Percentiles rank a stretch among this genome's conserved stretches.
These are phyloP conservation scores for Chelonoidis abingdonii DNA, from an alignment of 2,113 vertebrate genomes.

Conservation along the genomic window DNA sequence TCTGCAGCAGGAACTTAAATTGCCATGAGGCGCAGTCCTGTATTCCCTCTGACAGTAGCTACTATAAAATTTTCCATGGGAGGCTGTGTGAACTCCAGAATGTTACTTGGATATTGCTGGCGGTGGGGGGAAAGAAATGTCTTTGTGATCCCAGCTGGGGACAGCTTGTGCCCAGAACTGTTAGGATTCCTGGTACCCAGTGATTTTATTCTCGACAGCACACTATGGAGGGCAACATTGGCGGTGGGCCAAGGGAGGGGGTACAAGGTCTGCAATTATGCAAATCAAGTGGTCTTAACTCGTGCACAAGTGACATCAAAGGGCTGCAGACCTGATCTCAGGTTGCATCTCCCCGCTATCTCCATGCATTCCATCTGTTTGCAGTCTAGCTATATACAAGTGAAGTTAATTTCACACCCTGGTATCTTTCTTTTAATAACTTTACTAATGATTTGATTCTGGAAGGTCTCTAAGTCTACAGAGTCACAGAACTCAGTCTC, in stretches of 20 bases:
- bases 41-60: background rate
- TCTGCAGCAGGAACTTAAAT: background rate
- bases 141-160: background rate
- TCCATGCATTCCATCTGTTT: background rate
- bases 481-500: background rate
- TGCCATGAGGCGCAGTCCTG: background rate
- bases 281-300: background rate
- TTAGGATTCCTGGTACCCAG: background rate
- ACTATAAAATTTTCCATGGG: background rate
- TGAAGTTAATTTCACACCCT: background rate
- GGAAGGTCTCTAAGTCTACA: background rate
- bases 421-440: background rate
- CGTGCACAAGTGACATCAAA: rapidly evolving
- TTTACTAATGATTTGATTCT: background rate
- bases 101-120: background rate
- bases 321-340: background rate
- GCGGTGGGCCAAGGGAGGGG: background rate
- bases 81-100: background rate
- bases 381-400: background rate
- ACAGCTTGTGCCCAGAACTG: rapidly evolving
- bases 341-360: background rate
- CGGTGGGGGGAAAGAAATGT: background rate
- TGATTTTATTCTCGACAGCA: background rate
- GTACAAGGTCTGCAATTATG: background rate
- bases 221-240: background rate